Conservation (phyloP, 2,113 vertebrate genomes). For the Poeciliopsis occidentalis region DNA sequence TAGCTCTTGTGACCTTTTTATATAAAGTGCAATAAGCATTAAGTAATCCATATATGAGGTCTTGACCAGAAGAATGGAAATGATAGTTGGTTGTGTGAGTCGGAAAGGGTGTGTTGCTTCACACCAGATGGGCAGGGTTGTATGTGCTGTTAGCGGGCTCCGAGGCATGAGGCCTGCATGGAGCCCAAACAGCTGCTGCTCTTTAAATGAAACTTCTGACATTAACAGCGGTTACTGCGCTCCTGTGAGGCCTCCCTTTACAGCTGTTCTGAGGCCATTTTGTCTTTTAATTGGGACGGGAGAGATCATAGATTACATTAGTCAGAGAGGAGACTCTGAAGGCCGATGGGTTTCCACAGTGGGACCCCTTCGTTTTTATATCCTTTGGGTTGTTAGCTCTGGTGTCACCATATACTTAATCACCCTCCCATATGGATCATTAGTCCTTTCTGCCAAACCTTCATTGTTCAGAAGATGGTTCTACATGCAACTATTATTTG, state of each 20-base stretch:
- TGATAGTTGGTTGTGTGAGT: conserved; percentile 3
- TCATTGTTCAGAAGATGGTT: conserved; percentile 15
- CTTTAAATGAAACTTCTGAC: conserved; percentile 81
- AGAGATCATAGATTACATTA: conserved; percentile 82
- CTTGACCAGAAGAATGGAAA: conserved; percentile 3
- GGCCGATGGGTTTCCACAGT: conserved; percentile 41
- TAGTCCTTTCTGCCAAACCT: conserved; percentile 21
- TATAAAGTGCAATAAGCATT: conserved; percentile 15
- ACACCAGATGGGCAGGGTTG: conserved; percentile 72
- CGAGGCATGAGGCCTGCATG: conserved; percentile 53
- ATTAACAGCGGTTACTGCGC: conserved; percentile 77
- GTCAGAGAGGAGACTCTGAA: conserved; percentile 59
- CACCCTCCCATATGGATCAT: conserved; percentile 42
- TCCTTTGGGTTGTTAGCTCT: conserved; percentile 52
- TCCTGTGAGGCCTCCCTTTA: conserved; percentile 80
- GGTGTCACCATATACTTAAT: conserved; percentile 49
- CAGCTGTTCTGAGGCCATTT: conserved; percentile 79
- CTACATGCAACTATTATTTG: background rate
- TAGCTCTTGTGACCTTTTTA: background rate
- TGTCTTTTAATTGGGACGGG: conserved; percentile 77
- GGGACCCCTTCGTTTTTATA: conserved; percentile 32
- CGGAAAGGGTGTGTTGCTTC: conserved; percentile 25
- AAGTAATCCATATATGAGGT: conserved; percentile 1
- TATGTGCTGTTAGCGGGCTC: conserved; percentile 56
- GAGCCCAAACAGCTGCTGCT: conserved; percentile 79